These are phyloP conservation scores for Chydorus sphaericus DNA, from an alignment of 2,888 invertebrate genomes.

Conservation along the genomic window DNA sequence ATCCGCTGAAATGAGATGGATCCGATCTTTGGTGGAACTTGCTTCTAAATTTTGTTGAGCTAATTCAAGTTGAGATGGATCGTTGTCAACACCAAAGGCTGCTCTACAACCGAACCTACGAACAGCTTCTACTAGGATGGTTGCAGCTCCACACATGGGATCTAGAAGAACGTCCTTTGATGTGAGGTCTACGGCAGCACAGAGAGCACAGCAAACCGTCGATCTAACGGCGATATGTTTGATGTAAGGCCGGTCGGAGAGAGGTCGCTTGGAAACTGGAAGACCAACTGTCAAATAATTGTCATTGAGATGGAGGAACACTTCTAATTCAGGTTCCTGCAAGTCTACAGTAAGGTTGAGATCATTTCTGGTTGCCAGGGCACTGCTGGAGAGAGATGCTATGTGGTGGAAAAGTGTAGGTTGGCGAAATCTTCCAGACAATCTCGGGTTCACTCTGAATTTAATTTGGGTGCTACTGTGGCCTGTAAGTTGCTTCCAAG, in stretches of 20 bases:
- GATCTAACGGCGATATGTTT: conserved; percentile 14
- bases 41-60: conserved; percentile 6
- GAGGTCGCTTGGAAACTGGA: conserved; percentile 14
- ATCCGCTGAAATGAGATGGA: not conserved
- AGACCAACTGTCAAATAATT: conserved; percentile 15
- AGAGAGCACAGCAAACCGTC: conserved; percentile 17
- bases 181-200: conserved; percentile 8
- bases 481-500: not conserved
- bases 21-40: not conserved
- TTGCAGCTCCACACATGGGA: conserved; percentile 19
- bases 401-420: not conserved
- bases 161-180: conserved; percentile 16
- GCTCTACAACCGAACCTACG: not conserved
- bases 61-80: conserved; percentile 3
- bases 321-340: conserved; percentile 7
- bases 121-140: conserved; percentile 16
- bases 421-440: conserved; percentile 3
- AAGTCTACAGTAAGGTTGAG: not conserved
- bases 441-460: conserved; percentile 3
- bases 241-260: conserved; percentile 17
- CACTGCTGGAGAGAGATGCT: not conserved
- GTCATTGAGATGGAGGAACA: conserved; percentile 17
- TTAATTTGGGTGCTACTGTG: not conserved
- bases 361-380: not conserved
- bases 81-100: conserved; percentile 13